These are phyloP conservation scores for Anthoptus insignis DNA, from an alignment of 2,888 invertebrate species.

Conservation along the genomic window DNA sequence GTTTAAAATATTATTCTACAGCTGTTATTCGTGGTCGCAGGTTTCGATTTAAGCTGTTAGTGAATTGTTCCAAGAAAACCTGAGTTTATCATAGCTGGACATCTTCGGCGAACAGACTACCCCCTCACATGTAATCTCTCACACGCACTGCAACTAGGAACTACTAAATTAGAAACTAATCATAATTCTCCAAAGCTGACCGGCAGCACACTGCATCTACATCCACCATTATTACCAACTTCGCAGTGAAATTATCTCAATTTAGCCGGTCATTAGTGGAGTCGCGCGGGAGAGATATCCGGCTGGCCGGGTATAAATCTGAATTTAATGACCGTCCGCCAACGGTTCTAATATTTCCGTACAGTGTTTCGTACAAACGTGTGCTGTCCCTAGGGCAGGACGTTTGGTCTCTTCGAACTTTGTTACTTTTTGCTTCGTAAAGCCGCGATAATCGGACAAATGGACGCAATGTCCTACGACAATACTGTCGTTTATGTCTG, in stretches of 20 bases:
- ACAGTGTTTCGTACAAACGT: constrained; percentile 66
- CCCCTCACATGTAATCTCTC: neutral
- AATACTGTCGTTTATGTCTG: too few species aligned
- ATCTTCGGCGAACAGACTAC: neutral
- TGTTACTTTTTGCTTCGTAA: constrained; percentile 12
- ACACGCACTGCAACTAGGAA: neutral
- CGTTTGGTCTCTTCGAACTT: constrained; percentile 51
- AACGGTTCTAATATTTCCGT: constrained; percentile 73
- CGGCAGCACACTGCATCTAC: constrained; percentile 44
- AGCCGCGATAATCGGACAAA: too few species aligned
- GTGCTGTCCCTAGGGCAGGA: constrained; percentile 47
- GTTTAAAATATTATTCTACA: too few species aligned
- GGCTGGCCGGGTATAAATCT: constrained; percentile 81
- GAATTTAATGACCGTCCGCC: constrained; percentile 61
- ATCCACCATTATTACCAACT: constrained; percentile 37
- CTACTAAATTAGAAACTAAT: constrained; percentile 26
- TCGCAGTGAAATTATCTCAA: constrained; percentile 82
- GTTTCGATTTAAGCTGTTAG: too few species aligned
- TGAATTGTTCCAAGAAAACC: too few species aligned
- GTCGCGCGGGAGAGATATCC: constrained; percentile 85
- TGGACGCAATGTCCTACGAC: constrained; percentile 14
- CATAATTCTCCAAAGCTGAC: constrained; percentile 34
- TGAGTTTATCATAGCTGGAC: too few species aligned
- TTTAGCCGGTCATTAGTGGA: constrained; percentile 86
- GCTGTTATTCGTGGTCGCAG: too few species aligned